Evolutionary conservation across 2,888 invertebrate species (phyloP), one percentile per base, ranked within the genome.

Genomic region (Beris morrisii): DNA sequence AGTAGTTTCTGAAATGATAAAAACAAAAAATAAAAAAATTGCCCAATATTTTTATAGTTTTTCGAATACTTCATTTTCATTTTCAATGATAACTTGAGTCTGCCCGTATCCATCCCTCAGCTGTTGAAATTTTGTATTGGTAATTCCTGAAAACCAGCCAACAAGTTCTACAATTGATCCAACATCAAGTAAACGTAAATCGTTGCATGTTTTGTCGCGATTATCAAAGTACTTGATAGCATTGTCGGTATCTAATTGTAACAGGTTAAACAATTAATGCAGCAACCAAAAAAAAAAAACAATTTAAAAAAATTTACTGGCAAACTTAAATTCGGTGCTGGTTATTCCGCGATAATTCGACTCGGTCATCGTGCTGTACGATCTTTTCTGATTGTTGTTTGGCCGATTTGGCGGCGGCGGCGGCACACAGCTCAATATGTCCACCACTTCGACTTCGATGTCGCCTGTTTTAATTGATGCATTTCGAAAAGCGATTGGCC

Each of bases 101-200:
- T 77, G 77, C 0, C 82, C 82, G 69, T 82, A 80, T 11, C 82
- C 82, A 73, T 82, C 82, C 68, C 78, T 78, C 0, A 82, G 69
- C 67, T 81, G 80, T 58, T 81, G 73, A 70, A 82, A 82, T 70
- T 81, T 80, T 4, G 76, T 74, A 53, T 75, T 75, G 32, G 76
- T 76, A 3, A 76, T 73, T 0, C 74, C 73, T 32, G 80, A 77
- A 54, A 81, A 71, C 82, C 82, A 82, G 1, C 82, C 82, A 11
- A 82, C 78, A 13, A 82, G 68, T 0, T 76, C 73, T 0, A 82
- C 76, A 13, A 71, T 69, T 67, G 76, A 76, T 12, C 79, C 79
- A 28, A 78, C 77, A 72, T 80, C 77, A 3, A 73, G 74, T n/a
- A 72, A 72, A 0, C 79, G 73, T 64, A 82, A 71, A 66, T 80